Evolutionary conservation across 2,888 invertebrate species (phyloP), one percentile per base, ranked within the genome.

Genomic region (Megamerina dolium): DNA sequence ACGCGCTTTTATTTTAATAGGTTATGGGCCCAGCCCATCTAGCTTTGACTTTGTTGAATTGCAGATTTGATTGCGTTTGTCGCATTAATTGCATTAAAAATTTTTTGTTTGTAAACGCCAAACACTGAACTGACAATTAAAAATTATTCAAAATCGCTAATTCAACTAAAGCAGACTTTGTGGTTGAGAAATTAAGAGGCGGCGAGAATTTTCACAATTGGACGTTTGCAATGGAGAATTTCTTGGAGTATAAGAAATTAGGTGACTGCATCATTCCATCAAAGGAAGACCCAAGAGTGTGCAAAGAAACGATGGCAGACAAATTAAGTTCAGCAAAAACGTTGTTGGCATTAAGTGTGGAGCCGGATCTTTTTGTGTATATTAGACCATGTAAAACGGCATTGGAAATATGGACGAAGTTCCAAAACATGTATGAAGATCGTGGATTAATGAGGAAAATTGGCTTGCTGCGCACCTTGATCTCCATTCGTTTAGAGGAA

Each of bases 381-480:
- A 37, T 43, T 18, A 37, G 33, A 37, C 30, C 16, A 32, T 37
- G 37, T n/a, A 37, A 43, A 37, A 37, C 30, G 4, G 43, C 37
- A 3, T 18, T 43, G 23, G 39, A 44, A 34, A 34, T 44, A 27
- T 44, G 44, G 34, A 16, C 20, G 21, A 41, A 36, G 20, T 23
- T 45, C 12, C 36, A 45, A 8, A 30, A 14, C 6, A 32, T 46
- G 32, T 41, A 45, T 29, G 41, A 41, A 30, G 37, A 45, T 45
- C 41, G 45, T n/a, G 45, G 41, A 10, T 31, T 37, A 17, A 37
- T 45, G 37, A 14, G 41, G 6, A 37, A 41, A 33, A 41, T 33
- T 13, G 41, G 45, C 9, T 37, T 41, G 16, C 19, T 45, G 29
- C 37, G 45, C 9, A 36, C 36, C 6, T 32, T 45, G 23, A 41